phyloP scores from a whole-genome alignment of 2,113 vertebrate genomes.

The Rostratula benghalensis region DNA sequence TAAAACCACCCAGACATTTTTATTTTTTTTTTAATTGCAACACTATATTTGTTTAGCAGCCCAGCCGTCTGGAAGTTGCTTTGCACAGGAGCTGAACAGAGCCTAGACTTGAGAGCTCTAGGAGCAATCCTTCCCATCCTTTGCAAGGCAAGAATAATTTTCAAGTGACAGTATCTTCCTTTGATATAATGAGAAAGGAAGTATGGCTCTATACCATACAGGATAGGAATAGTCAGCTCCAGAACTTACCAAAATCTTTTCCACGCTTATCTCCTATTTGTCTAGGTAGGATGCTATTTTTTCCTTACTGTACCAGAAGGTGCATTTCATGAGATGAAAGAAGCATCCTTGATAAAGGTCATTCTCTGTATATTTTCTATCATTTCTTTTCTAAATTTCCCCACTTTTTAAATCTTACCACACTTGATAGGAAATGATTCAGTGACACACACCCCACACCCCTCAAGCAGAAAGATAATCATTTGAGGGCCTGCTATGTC shows the following conservation, averaged over 20 bases:
- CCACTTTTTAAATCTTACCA: neutral
- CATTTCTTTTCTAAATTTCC: neutral
- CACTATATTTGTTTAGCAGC: neutral
- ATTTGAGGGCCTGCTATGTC: neutral
- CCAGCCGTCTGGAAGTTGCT: neutral
- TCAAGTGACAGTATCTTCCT: neutral
- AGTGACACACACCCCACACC: neutral
- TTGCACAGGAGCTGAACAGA: neutral
- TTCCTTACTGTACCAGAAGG: too few species aligned
- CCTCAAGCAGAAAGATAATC: neutral
- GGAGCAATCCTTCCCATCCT: neutral
- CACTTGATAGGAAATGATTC: neutral
- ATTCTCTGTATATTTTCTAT: neutral
- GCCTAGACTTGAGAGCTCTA: neutral
- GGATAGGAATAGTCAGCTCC: neutral
- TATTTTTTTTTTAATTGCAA: neutral
- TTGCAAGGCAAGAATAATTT: neutral
- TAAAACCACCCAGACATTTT: rapidly evolving
- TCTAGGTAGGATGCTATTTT: neutral
- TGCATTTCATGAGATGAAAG: neutral
- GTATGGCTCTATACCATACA: neutral
- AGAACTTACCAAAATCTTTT: neutral
- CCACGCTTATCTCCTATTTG: neutral
- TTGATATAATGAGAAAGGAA: neutral
- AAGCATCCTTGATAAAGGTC: neutral